phyloP scores from a whole-genome alignment of 2,888 invertebrate species.

The Sarcophaga rosellei region DNA sequence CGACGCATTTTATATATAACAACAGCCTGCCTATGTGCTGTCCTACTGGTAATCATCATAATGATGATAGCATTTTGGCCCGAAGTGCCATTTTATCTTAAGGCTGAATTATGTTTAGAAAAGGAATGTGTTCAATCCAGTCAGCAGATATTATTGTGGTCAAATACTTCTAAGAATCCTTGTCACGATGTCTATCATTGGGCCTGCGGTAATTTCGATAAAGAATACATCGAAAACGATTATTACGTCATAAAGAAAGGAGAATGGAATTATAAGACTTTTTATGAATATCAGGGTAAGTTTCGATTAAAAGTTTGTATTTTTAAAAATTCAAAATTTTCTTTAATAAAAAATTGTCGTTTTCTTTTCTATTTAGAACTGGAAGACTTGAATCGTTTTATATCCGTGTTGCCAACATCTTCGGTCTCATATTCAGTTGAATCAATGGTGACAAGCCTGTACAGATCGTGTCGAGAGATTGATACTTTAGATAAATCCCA shows the following conservation, averaged over 20 bases:
- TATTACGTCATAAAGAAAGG: constrained; percentile 80
- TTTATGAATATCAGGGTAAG: constrained; percentile 80
- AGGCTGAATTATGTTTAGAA: constrained; percentile 79
- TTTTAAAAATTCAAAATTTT: background rate
- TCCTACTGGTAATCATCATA: constrained; percentile 78
- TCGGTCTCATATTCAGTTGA: constrained; percentile 77
- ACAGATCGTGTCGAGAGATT: constrained; percentile 79
- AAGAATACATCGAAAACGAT: constrained; percentile 77
- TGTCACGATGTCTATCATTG: constrained; percentile 80
- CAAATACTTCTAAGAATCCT: constrained; percentile 78
- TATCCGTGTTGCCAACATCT: constrained; percentile 78
- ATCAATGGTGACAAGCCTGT: constrained; percentile 79
- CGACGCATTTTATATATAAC: constrained; percentile 78
- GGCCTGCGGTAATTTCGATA: constrained; percentile 80
- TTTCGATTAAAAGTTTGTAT: background rate
- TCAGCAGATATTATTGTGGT: constrained; percentile 79
- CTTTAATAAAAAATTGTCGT: background rate
- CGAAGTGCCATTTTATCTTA: constrained; percentile 79
- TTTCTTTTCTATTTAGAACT: constrained; percentile 73
- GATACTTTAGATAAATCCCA: constrained; percentile 79
- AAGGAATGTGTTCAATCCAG: constrained; percentile 80
- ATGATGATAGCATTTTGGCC: constrained; percentile 80
- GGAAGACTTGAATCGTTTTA: constrained; percentile 79
- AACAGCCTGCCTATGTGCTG: constrained; percentile 78
- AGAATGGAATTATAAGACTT: constrained; percentile 80